phyloP scores from a whole-genome alignment of 2,888 invertebrate genomes.

The Macrophya annulata region DNA sequence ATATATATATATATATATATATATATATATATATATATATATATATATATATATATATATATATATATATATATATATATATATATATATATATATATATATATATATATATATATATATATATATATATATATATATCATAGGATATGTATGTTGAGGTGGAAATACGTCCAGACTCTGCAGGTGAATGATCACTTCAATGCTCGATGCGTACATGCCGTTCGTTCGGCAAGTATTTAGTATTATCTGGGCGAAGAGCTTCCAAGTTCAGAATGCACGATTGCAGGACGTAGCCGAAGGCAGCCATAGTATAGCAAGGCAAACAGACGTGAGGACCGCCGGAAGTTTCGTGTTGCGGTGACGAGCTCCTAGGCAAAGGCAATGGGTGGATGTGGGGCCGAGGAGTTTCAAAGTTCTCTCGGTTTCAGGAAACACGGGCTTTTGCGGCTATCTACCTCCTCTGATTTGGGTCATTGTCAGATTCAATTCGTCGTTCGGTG shows the following conservation, averaged over 20 bases:
- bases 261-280: neutral
- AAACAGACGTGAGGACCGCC: slow-evolving; percentile 28
- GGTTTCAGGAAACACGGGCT: slow-evolving; percentile 28
- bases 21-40: neutral
- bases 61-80: too few species aligned
- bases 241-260: neutral
- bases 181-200: neutral
- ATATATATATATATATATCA: neutral
- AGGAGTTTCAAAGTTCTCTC: slow-evolving; percentile 36
- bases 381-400: neutral
- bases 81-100: too few species aligned
- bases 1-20: neutral
- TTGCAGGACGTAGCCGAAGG: slow-evolving; percentile 9
- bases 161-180: neutral
- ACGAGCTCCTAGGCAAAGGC: neutral
- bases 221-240: slow-evolving; percentile 18
- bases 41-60: neutral
- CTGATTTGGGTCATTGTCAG: slow-evolving; percentile 28
- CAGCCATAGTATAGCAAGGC: neutral
- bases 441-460: slow-evolving; percentile 9
- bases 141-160: neutral
- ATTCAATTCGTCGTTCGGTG: slow-evolving; percentile 30
- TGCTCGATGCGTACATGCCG: neutral
- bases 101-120: neutral
- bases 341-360: slow-evolving; percentile 22